These are phyloP conservation scores for Isurus oxyrinchus DNA, from an alignment of 2,113 vertebrate species.

Conservation along the genomic window DNA sequence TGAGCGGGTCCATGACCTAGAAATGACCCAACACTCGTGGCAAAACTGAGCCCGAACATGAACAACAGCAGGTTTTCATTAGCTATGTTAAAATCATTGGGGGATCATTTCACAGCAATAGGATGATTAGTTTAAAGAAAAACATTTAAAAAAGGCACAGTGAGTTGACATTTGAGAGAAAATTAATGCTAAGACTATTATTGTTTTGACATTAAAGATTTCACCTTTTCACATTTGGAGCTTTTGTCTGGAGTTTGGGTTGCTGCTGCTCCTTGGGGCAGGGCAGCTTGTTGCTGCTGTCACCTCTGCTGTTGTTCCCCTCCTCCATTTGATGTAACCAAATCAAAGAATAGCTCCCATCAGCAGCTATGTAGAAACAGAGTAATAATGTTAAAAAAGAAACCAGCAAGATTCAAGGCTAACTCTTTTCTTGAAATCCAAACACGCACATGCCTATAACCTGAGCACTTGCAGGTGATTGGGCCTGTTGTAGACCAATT, in stretches of 20 bases:
- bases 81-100: not conserved
- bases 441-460: not conserved
- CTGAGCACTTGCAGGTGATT: not conserved
- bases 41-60: not conserved
- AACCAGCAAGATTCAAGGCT: not conserved
- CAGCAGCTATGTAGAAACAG: not conserved
- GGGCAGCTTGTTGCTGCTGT: no score
- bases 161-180: not conserved
- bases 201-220: not conserved
- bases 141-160: not conserved
- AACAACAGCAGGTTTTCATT: not conserved
- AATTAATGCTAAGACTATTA: not conserved
- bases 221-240: not conserved
- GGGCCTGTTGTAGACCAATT: not conserved
- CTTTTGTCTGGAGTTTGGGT: not conserved
- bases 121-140: not conserved
- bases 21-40: no score
- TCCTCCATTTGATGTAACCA: not conserved
- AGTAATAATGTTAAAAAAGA: not conserved
- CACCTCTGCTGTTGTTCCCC: not conserved
- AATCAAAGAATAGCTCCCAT: not conserved
- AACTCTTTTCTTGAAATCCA: not conserved
- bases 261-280: not conserved
- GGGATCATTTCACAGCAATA: not conserved
- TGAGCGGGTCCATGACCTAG: no score